Evolutionary conservation across 2,888 invertebrate species (phyloP).

Genomic region (Calliopum simillimum): DNA sequence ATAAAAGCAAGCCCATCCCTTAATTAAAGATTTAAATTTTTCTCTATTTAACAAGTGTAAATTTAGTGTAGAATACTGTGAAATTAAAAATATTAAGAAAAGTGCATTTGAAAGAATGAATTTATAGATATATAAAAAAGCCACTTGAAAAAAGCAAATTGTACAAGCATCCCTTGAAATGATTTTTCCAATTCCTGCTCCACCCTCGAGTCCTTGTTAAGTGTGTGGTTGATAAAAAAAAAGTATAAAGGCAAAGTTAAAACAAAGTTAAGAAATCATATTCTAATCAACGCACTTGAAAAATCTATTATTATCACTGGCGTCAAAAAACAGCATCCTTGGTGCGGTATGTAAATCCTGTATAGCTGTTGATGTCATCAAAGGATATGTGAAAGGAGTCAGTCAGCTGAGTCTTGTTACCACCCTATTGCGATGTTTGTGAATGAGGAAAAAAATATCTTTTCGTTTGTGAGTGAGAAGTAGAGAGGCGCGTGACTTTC

Average conservation of each 20-base stretch:
- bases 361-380: neutral
- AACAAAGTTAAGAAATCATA: neutral
- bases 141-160: too few relatives aligned
- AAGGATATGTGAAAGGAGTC: slow-evolving; percentile 4
- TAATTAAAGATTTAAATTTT: too few relatives aligned
- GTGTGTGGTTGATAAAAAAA: neutral
- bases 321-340: neutral
- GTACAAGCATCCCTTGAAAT: too few relatives aligned
- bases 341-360: neutral
- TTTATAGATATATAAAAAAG: too few relatives aligned
- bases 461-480: neutral
- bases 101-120: too few relatives aligned
- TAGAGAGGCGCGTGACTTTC: slow-evolving; percentile 9
- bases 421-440: neutral
- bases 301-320: neutral
- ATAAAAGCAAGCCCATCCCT: too few relatives aligned
- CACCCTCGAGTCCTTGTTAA: slow-evolving; percentile 39
- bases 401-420: neutral
- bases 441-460: neutral
- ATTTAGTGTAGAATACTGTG: too few relatives aligned
- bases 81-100: too few relatives aligned
- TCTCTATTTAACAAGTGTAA: too few relatives aligned
- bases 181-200: slow-evolving; percentile 5
- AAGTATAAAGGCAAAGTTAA: neutral
- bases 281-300: slow-evolving; percentile 2